Base-by-base conservation (phyloP, 2,888 invertebrate species). In the Caenorhabditis panamensis region DNA sequence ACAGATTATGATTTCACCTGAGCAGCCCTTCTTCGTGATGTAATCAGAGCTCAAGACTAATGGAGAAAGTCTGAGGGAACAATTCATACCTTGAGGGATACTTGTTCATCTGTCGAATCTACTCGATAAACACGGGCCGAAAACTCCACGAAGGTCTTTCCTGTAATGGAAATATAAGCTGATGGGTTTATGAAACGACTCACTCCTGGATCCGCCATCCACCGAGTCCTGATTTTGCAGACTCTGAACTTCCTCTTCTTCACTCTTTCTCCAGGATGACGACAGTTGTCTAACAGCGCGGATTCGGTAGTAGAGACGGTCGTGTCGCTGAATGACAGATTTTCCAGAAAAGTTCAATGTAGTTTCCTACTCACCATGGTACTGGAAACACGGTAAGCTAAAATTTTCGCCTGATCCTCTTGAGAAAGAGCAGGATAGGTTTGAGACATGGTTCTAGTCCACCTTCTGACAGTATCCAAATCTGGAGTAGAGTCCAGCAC, bases 251-350 rank as follows among this genome's bases (percentile, higher is more conserved):
- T 85, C 82, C 36, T 85, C 85, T 53, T 83, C 82, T 51, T 81
- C 71, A 61, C 80, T 80, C 72, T 82, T 83, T 68, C 78, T 61
- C 84, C 82, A 86, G 0, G 85, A 84, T 4, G 85, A 84, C 0
- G 87, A 84, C 68, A 84, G 59, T 53, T 79, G 76, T 51, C 85
- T 83, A 59, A 83, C 75, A 1, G 88, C 93, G 68, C 93, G 93
- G 81, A 94, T 93, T 13, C 93, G 92, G 90, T 94, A 94, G 93
- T 93, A 94, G 84, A 93, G 92, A 9, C 93, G 91, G 47, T 92
- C 92, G 84, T 93, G 93, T 0, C 61, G 49, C 86, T 84, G 51
- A 84, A 66, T 16, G 24, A 62, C 1, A 9, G 51, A 18, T 20
- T 26, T 31, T 31, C 9, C 31, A 9, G 26, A 22, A 67, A 92